These are phyloP conservation scores for Rhodophaea formosa DNA, from an alignment of 2,888 invertebrate genomes.

Conservation along the genomic window DNA sequence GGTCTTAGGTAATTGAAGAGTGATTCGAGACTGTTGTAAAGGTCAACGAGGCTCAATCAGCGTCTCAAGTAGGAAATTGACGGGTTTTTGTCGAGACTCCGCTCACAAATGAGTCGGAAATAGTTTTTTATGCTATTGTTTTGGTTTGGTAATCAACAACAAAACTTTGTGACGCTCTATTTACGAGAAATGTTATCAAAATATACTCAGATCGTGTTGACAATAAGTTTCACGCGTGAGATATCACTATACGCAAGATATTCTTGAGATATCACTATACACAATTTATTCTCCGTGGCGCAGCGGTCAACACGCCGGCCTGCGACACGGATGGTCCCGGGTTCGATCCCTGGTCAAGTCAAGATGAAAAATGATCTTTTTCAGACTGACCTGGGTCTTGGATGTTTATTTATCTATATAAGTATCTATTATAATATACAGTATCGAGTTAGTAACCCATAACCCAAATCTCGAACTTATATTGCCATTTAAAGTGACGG, in stretches of 20 bases:
- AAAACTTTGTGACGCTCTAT: neutral
- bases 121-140: constrained; percentile 3
- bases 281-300: too few relatives aligned
- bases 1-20: neutral
- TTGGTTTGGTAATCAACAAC: neutral
- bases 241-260: neutral
- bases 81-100: neutral
- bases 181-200: neutral
- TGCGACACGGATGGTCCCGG: too few relatives aligned
- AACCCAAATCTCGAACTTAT: too few relatives aligned
- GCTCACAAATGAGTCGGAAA: neutral
- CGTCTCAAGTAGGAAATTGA: constrained; percentile 4
- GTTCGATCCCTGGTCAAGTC: too few relatives aligned
- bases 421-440: too few relatives aligned
- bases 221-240: neutral
- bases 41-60: constrained; percentile 3
- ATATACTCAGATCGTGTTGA: neutral
- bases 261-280: too few relatives aligned
- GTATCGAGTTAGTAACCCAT: too few relatives aligned
- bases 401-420: too few relatives aligned
- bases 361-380: too few relatives aligned
- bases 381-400: too few relatives aligned
- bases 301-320: too few relatives aligned
- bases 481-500: too few relatives aligned
- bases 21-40: constrained; percentile 1